Base-by-base conservation (phyloP, 1,140 invertebrate species). In the Drosophila pseudoobscura region DNA sequence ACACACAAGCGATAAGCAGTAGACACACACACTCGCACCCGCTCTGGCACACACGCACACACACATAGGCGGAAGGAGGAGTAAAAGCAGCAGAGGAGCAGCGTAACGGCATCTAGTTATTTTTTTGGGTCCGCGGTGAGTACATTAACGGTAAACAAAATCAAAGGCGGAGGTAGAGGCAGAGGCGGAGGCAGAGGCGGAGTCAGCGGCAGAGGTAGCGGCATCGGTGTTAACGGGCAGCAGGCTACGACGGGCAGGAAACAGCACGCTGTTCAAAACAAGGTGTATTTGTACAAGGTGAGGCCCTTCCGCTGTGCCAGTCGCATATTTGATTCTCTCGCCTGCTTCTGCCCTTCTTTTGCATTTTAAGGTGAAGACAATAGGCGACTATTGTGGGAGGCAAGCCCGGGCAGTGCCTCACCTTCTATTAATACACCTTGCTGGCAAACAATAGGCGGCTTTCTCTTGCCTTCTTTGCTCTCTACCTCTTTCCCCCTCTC, bases 61-160 rank as follows among this genome's bases (percentile, higher is more conserved):
- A 44, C 26, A 58, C 29, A 47, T 29, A 39, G 15, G 22, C 15
- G 13, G 35, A 59, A 41, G 41, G 43, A 45, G 24, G 41, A 39
- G 17, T 6, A 43, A 17, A 31, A 15, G 6, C 7, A 55, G 53
- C 53, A 24, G 41, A 13, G 35, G 8, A 55, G 53, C 39, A 41
- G 43, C 43, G 46, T 47, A 56, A 56, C 53, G 53, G 55, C 46
- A 39, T n/a, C 55, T 61, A 59, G 59, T 57, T 39, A 5, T 39
- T 73, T 71, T 80, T 80, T 74, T 73, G 75, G 77, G 56, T 51
- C 55, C 41, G 47, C 61, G 56, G 68, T 72, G 57, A 73, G 68
- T 65, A 75, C 58, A 77, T 76, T 79, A 87, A 80, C 73, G 77
- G 77, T 80, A 84, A 87, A 80, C 78, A 87, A 64, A 80, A 26